Percentiles rank a stretch among this genome's conserved stretches.
phyloP scores from a whole-genome alignment of 2,113 vertebrate genomes.

The Platichthys stellatus region DNA sequence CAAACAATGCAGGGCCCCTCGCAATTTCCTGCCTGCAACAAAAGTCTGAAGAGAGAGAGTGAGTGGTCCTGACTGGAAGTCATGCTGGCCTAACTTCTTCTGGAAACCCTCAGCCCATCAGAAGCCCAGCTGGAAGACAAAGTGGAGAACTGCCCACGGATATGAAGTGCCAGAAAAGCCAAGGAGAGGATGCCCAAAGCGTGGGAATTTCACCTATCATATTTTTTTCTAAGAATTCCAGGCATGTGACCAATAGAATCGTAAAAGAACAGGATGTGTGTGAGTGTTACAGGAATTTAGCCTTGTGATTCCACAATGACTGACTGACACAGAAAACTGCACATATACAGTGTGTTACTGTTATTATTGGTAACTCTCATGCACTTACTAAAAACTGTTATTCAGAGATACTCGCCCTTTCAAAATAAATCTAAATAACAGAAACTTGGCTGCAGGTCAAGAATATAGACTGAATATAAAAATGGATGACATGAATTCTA shows the following conservation, averaged over 20 bases:
- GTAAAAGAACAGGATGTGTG: constrained; percentile 56
- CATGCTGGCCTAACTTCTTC: constrained; percentile 22
- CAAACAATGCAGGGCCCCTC: constrained; percentile 32
- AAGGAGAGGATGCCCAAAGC: constrained; percentile 50
- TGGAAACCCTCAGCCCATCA: constrained; percentile 17
- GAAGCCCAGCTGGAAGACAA: constrained; percentile 33
- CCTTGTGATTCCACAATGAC: constrained; percentile 31
- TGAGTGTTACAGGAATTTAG: constrained; percentile 37
- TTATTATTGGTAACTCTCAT: not conserved
- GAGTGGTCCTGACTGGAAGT: constrained; percentile 45
- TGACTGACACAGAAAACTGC: constrained; percentile 13
- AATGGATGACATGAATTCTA: no score
- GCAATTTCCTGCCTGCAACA: constrained; percentile 64
- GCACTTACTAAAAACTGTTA: no score
- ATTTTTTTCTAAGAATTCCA: constrained; percentile 58
- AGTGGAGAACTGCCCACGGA: constrained; percentile 41
- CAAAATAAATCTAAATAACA: no score
- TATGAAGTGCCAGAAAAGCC: constrained; percentile 34
- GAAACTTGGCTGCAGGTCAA: no score
- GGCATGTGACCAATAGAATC: constrained; percentile 46
- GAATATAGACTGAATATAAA: no score
- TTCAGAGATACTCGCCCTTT: no score
- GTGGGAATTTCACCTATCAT: constrained; percentile 69
- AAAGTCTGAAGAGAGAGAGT: constrained; percentile 33
- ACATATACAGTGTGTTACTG: not conserved